Percentiles rank a stretch among this genome's conserved stretches.
Evolutionary conservation across 2,888 invertebrate genomes (phyloP).

Genomic region (Hymenopus coronatus): DNA sequence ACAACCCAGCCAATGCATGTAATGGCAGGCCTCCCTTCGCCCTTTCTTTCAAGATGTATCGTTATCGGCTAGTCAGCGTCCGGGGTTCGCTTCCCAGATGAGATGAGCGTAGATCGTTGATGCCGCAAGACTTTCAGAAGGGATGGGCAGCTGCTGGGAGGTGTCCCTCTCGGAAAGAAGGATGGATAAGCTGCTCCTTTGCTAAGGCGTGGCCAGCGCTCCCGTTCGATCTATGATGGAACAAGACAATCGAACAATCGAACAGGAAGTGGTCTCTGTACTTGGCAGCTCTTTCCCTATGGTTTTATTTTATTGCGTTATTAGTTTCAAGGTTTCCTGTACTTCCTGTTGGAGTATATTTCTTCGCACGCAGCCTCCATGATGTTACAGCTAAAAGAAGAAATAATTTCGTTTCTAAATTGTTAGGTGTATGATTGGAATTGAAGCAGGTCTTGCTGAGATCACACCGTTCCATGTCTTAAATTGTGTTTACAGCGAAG

Average conservation of each 20-base stretch:
- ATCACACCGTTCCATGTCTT: too few species aligned
- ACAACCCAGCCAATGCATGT: neutral
- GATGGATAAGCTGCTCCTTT: neutral
- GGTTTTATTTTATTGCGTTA: neutral
- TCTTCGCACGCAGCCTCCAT: too few species aligned
- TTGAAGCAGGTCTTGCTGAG: too few species aligned
- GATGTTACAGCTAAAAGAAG: neutral
- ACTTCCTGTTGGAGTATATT: neutral
- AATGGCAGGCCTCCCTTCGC: neutral
- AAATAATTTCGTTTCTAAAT: neutral
- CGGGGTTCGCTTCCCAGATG: neutral
- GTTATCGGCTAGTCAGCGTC: neutral
- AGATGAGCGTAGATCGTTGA: neutral
- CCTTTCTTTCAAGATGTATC: neutral
- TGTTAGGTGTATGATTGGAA: too few species aligned
- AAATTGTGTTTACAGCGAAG: too few species aligned
- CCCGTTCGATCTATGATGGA: neutral
- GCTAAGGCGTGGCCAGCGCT: neutral
- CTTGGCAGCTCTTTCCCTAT: neutral
- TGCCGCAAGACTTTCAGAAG: neutral
- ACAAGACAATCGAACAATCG: neutral
- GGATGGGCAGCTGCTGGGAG: neutral
- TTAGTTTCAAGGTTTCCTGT: neutral
- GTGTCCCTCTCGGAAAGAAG: neutral
- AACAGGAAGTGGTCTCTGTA: neutral